Conservation (phyloP, 2,113 vertebrate genomes). For the Elgaria multicarinata region DNA sequence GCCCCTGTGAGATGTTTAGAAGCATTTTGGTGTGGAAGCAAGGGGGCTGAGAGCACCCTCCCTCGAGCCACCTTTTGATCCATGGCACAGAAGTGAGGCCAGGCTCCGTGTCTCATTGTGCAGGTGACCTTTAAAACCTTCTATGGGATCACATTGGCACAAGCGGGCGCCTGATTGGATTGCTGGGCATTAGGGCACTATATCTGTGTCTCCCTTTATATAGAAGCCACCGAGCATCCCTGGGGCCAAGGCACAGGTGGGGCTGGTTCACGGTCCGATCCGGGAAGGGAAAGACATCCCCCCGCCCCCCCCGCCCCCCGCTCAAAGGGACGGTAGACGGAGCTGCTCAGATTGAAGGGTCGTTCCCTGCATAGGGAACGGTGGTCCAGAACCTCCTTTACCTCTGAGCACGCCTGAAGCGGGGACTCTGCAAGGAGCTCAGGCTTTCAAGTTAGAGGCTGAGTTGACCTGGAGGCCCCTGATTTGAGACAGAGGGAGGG, state of each 20-base stretch:
- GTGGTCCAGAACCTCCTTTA: neutral
- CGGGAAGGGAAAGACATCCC: neutral
- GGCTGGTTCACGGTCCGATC: too few relatives aligned
- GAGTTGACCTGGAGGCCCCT: neutral
- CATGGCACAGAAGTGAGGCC: neutral
- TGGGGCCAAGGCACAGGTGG: neutral
- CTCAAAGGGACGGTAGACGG: neutral
- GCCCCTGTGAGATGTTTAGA: too few relatives aligned
- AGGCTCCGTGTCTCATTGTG: too few relatives aligned
- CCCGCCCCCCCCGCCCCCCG: too few relatives aligned
- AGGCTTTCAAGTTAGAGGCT: neutral
- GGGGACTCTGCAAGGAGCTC: neutral
- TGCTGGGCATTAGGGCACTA: neutral
- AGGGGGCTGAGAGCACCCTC: neutral
- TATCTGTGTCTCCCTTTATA: neutral
- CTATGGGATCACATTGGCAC: neutral
- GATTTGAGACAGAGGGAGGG: neutral
- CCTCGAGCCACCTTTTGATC: rapidly evolving
- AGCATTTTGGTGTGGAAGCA: too few relatives aligned
- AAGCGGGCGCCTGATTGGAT: neutral
- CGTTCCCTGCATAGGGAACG: too few relatives aligned
- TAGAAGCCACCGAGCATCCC: neutral
- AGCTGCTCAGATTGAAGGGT: neutral
- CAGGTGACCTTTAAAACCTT: neutral
- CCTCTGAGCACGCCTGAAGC: too few relatives aligned